phyloP scores from a whole-genome alignment of 2,797 vertebrate genomes.

The Pelobates cultripes region DNA sequence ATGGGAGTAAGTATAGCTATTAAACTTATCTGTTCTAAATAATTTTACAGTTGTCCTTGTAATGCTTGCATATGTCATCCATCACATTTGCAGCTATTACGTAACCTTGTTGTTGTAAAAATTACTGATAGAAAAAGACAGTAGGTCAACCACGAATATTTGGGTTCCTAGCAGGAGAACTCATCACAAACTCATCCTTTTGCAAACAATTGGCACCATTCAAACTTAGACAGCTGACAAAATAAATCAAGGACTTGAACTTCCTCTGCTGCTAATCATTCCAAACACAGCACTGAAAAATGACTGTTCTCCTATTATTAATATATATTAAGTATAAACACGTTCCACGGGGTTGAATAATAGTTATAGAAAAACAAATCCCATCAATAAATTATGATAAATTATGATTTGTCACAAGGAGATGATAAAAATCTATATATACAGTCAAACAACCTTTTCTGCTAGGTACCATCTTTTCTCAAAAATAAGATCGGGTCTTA shows the following conservation, averaged over 20 bases:
- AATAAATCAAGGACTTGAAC: slow-evolving; percentile 37
- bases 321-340: too few relatives aligned
- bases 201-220: slow-evolving; percentile 31
- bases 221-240: slow-evolving; percentile 38
- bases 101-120: slow-evolving; percentile 26
- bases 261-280: slow-evolving; percentile 39
- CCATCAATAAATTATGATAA: too few relatives aligned
- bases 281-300: slow-evolving; percentile 8
- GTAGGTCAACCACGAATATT: slow-evolving; percentile 16
- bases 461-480: too few relatives aligned
- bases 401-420: too few relatives aligned
- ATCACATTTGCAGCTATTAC: slow-evolving; percentile 12
- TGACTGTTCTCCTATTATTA: too few relatives aligned
- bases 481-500: too few relatives aligned
- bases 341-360: too few relatives aligned
- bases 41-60: neutral
- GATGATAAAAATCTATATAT: too few relatives aligned
- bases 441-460: too few relatives aligned
- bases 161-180: slow-evolving; percentile 28
- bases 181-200: slow-evolving; percentile 21
- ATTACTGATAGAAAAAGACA: slow-evolving; percentile 12
- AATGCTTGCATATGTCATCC: neutral
- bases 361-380: too few relatives aligned
- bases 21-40: neutral
- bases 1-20: neutral